Evolutionary conservation across 2,113 vertebrate genomes (phyloP).

Genomic region (Microcebus ravelobensis): DNA sequence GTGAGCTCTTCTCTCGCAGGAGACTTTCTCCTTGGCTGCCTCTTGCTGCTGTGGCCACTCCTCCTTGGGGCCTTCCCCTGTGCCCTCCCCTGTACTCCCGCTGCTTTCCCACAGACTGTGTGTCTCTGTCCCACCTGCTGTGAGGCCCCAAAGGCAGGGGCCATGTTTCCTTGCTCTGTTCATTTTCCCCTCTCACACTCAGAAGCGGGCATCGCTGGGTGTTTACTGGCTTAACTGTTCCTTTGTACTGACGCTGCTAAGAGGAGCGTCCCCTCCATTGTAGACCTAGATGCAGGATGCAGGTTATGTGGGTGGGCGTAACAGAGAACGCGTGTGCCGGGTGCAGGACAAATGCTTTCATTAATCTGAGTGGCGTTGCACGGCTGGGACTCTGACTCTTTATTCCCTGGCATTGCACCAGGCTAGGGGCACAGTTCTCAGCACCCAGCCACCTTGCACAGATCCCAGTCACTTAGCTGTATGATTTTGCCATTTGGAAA

Average conservation of each 20-base stretch:
- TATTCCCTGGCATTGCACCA: neutral
- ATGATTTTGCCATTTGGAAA: neutral
- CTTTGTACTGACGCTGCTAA: neutral
- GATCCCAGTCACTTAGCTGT: neutral
- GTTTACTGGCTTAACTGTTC: neutral
- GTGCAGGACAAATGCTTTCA: no score
- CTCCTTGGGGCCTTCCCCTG: neutral
- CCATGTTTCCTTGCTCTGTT: neutral
- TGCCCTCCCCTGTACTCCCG: neutral
- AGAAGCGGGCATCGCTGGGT: neutral
- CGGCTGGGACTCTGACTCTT: neutral
- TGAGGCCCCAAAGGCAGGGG: neutral
- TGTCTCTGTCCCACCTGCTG: neutral
- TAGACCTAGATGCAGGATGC: neutral
- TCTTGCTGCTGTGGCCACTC: neutral
- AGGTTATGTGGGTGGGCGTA: accelerated
- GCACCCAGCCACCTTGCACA: neutral
- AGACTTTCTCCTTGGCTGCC: neutral
- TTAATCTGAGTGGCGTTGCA: neutral
- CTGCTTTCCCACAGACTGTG: neutral
- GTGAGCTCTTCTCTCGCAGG: neutral
- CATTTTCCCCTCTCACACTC: neutral
- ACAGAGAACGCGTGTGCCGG: neutral
- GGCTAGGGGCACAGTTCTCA: neutral
- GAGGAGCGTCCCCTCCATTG: neutral